Conservation (phyloP, 2,797 vertebrate species). For the Hozukius guyotensis region DNA sequence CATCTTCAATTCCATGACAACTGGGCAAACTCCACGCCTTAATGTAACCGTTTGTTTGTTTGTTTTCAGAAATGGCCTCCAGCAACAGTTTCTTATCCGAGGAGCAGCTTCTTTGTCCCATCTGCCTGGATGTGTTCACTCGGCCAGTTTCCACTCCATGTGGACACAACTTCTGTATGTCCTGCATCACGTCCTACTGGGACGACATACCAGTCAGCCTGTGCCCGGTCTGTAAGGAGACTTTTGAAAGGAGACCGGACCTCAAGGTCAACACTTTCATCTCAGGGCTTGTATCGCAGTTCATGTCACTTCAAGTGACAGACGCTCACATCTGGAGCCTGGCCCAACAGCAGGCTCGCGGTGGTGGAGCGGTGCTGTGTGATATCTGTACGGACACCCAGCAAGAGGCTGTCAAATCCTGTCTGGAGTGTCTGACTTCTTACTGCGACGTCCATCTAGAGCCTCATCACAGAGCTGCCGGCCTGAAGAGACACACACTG, state of each 20-base stretch:
- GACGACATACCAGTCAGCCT: neutral
- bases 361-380: slow-evolving; percentile 32
- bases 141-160: slow-evolving; percentile 69
- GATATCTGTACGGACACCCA: slow-evolving; percentile 41
- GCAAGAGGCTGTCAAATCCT: slow-evolving; percentile 59
- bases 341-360: neutral
- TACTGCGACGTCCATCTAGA: slow-evolving; percentile 60
- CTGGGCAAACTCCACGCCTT: neutral
- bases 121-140: slow-evolving; percentile 64
- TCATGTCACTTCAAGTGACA: slow-evolving; percentile 24
- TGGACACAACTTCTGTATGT: slow-evolving; percentile 75
- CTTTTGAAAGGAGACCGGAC: slow-evolving; percentile 42
- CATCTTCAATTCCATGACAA: neutral
- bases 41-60: neutral
- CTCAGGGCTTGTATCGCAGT: slow-evolving; percentile 36
- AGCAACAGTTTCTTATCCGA: slow-evolving; percentile 45
- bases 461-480: slow-evolving; percentile 45
- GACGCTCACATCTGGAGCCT: neutral
- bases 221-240: slow-evolving; percentile 64
- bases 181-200: slow-evolving; percentile 65
- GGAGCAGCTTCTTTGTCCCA: slow-evolving; percentile 68
- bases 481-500: slow-evolving; percentile 60
- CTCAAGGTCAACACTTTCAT: slow-evolving; percentile 75
- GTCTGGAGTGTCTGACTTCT: slow-evolving; percentile 64
- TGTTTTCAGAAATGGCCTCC: slow-evolving; percentile 64